phyloP scores from a whole-genome alignment of 2,888 invertebrate species.

The Eilema depressum region DNA sequence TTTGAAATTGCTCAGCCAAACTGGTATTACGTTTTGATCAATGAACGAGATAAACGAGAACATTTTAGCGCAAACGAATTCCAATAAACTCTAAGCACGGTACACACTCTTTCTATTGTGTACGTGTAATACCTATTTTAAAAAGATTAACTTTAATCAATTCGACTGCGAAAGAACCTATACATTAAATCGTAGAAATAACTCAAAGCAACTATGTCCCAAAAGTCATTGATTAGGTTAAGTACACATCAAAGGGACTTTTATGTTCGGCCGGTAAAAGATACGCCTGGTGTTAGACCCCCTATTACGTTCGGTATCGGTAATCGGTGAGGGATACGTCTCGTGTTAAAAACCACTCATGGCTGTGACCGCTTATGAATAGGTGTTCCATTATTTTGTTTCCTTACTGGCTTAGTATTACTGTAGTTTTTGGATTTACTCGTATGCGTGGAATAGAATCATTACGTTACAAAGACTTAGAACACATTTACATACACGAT shows the following conservation, averaged over 20 bases:
- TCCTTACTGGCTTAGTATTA: neutral
- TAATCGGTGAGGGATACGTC: neutral
- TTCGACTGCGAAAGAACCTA: neutral
- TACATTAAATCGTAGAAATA: neutral
- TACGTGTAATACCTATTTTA: slow-evolving; percentile 1
- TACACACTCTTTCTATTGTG: neutral
- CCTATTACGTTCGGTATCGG: neutral
- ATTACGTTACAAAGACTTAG: too few species aligned
- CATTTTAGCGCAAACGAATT: slow-evolving; percentile 27
- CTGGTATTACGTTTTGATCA: too few species aligned
- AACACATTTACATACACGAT: too few species aligned
- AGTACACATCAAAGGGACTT: neutral
- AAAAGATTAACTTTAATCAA: neutral
- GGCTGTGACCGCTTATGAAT: neutral
- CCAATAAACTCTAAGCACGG: slow-evolving; percentile 20
- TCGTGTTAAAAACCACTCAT: neutral
- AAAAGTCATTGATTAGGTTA: neutral
- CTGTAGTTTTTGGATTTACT: too few species aligned
- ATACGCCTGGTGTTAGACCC: neutral
- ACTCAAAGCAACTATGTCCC: neutral
- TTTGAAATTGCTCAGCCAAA: too few species aligned
- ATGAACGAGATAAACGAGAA: slow-evolving; percentile 15
- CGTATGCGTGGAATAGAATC: too few species aligned
- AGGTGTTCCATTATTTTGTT: neutral
- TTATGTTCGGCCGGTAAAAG: neutral